phyloP scores from a whole-genome alignment of 1,140 invertebrate genomes.

The Teleogryllus occipitalis region DNA sequence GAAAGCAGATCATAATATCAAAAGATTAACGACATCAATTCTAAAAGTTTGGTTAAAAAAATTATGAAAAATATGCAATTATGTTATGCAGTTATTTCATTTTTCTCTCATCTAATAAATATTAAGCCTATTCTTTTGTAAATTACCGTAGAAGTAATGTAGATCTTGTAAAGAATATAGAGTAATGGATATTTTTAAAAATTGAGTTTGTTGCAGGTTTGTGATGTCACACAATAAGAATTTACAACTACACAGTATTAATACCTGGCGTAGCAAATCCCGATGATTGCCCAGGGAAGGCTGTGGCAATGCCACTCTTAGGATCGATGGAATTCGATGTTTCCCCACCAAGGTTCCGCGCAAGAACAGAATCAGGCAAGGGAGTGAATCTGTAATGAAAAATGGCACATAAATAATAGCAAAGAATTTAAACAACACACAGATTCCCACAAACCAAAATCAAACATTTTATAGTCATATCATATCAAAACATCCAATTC shows the following conservation, averaged over 20 bases:
- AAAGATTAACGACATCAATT: too few relatives aligned
- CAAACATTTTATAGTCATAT: neutral
- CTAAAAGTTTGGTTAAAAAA: too few relatives aligned
- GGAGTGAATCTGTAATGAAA: slow-evolving; percentile 65
- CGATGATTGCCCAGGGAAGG: slow-evolving; percentile 63
- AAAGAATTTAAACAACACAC: slow-evolving; percentile 10
- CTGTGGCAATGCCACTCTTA: slow-evolving; percentile 70
- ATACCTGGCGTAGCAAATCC: neutral
- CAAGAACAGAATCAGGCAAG: slow-evolving; percentile 91
- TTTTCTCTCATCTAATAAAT: too few relatives aligned
- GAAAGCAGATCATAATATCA: too few relatives aligned
- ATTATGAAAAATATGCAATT: too few relatives aligned
- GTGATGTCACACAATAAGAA: neutral
- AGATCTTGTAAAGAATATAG: neutral
- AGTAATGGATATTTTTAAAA: neutral
- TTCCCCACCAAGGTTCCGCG: slow-evolving; percentile 80
- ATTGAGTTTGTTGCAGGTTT: neutral
- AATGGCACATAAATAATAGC: slow-evolving; percentile 30
- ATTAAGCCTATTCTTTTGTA: too few relatives aligned
- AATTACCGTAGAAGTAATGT: neutral
- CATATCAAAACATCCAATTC: neutral
- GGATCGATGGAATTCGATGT: slow-evolving; percentile 75
- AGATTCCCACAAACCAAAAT: neutral
- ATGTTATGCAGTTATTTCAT: too few relatives aligned
- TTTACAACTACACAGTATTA: slow-evolving; percentile 59